Evolutionary conservation across 2,888 invertebrate genomes (phyloP), one percentile per base, ranked within the genome.

Genomic region (Philaethria dido): DNA sequence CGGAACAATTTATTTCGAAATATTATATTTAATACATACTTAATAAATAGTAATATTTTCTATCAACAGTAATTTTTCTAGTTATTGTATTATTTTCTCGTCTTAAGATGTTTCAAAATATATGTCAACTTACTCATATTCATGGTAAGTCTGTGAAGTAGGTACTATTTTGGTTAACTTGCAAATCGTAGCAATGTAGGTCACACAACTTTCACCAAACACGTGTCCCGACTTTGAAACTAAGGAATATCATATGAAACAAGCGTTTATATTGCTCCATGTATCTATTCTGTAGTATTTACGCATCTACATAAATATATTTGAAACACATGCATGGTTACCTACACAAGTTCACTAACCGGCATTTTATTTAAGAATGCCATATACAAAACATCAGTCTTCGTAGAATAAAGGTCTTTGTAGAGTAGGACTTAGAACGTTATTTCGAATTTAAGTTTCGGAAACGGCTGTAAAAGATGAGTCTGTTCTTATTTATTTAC

Each of bases 401-500:
- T 25, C 68, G 68, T 33, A 64, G 64, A 68, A 83, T 74, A 77
- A 68, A 69, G 64, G 69, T 66, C 78, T 79, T 75, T 82, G 66
- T 50, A 2, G 0, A 0, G n/a, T 20, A 25, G 3, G 18, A 13
- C 3, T 68, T 78, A 84, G 69, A 71, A 79, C 64, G 69, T 75
- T 68, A 75, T 78, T 79, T 87, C 67, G 77, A 69, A 68, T 79
- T 79, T 61, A 71, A 70, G 57, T 63, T 66, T 67, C 72, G 72
- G 75, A 78, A 81, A 79, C 84, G 88, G 85, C 89, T 89, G 90
- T 90, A 91, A 91, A 92, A 92, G 92, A 92, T 92, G 92, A 89
- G 88, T 88, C 91, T 92, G 92, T 92, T 91, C 92, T 92, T 92
- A 92, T 92, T 92, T 92, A 92, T 92, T 92, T 92, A 92, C 91